A percentile compares a stretch with the other conserved stretches of the same genome.
phyloP scores from a whole-genome alignment of 2,888 invertebrate genomes.

The Helleia helle region DNA sequence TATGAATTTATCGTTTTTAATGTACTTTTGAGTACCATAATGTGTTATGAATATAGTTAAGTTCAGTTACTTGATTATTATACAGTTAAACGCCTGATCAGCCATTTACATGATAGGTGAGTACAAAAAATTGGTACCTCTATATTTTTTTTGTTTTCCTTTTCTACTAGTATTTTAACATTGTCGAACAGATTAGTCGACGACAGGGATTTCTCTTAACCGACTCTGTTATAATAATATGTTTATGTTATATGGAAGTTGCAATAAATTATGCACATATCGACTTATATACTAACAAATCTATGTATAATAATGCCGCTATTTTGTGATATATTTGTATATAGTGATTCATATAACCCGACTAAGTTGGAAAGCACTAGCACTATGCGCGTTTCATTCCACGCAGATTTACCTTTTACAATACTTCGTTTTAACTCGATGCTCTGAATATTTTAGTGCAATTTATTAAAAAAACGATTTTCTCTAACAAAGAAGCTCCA shows the following conservation, averaged over 20 bases:
- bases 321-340: slow-evolving; percentile 52
- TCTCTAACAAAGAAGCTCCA: too few species aligned
- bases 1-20: slow-evolving; percentile 39
- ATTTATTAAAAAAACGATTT: too few species aligned
- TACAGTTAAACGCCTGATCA: slow-evolving; percentile 49
- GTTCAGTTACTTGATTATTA: slow-evolving; percentile 29
- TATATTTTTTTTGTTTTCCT: slow-evolving; percentile 50
- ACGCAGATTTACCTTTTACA: slow-evolving; percentile 17
- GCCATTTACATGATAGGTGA: slow-evolving; percentile 74
- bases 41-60: slow-evolving; percentile 48
- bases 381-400: slow-evolving; percentile 43
- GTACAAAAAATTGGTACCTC: slow-evolving; percentile 67
- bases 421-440: too few species aligned
- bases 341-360: slow-evolving; percentile 40
- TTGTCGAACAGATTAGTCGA: background rate
- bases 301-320: slow-evolving; percentile 65
- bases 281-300: slow-evolving; percentile 35
- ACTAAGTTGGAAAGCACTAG: slow-evolving; percentile 39
- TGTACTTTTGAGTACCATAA: slow-evolving; percentile 39
- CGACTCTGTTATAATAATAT: slow-evolving; percentile 17
- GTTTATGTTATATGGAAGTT: slow-evolving; percentile 28
- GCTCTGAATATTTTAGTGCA: too few species aligned
- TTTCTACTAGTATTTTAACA: background rate
- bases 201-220: background rate
- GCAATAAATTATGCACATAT: slow-evolving; percentile 36